These are phyloP conservation scores for Cancer borealis DNA, from an alignment of 2,888 invertebrate species.

Conservation along the genomic window DNA sequence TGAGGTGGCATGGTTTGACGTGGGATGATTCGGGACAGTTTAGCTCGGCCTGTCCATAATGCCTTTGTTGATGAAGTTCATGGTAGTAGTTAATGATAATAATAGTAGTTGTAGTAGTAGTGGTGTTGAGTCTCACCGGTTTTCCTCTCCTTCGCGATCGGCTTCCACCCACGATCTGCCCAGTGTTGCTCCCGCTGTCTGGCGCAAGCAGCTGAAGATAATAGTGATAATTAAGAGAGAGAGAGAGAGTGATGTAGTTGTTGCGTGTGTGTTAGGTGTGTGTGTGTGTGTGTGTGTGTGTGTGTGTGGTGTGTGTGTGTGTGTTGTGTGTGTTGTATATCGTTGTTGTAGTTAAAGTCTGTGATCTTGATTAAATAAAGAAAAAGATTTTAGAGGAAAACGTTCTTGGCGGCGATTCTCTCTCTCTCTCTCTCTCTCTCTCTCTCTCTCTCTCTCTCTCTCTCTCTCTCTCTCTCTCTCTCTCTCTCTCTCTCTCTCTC, in stretches of 20 bases:
- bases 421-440: neutral
- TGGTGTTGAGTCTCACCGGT: neutral
- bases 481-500: no score
- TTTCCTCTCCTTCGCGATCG: neutral
- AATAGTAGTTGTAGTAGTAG: neutral
- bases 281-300: slow-evolving; percentile 46
- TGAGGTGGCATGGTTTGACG: slow-evolving; percentile 60
- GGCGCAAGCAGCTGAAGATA: neutral
- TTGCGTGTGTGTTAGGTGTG: neutral
- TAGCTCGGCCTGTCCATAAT: slow-evolving; percentile 60
- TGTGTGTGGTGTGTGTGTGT: slow-evolving; percentile 50
- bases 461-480: no score
- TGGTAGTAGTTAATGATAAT: neutral
- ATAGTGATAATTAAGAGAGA: neutral
- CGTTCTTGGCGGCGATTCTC: neutral
- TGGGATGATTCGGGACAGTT: slow-evolving; percentile 61
- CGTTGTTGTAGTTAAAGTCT: neutral
- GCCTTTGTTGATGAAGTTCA: slow-evolving; percentile 69
- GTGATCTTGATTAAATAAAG: neutral
- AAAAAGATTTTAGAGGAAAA: neutral
- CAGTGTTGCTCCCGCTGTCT: neutral
- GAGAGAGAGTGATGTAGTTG: neutral
- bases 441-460: slow-evolving; percentile 44
- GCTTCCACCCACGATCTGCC: no score
- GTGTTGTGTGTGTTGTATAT: no score